Evolutionary conservation across 1,140 invertebrate genomes (phyloP).

Genomic region (Trichonephila clavipes): DNA sequence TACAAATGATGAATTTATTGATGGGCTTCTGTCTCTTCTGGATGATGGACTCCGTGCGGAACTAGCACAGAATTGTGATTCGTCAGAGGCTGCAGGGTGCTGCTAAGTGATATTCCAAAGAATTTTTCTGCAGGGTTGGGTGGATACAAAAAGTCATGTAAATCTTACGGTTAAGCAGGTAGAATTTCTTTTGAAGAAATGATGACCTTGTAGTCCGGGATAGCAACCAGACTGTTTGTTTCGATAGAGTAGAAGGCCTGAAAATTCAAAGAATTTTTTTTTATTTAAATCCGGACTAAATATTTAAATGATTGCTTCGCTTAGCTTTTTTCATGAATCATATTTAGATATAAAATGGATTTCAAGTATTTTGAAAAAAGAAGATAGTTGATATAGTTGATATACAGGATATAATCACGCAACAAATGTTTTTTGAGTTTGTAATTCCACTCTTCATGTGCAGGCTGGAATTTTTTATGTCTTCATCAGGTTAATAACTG

Average conservation of each 20-base stretch:
- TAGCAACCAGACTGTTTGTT: background rate
- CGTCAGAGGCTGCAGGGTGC: background rate
- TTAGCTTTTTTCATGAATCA: too few species aligned
- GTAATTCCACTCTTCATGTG: too few species aligned
- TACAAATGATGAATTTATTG: slow-evolving; percentile 64
- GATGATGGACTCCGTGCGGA: background rate
- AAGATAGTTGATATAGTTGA: too few species aligned
- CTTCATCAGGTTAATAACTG: too few species aligned
- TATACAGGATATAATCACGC: too few species aligned
- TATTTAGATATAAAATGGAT: too few species aligned
- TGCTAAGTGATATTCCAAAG: slow-evolving; percentile 13
- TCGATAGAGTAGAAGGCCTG: background rate
- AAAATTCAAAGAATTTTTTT: too few species aligned
- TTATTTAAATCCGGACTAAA: too few species aligned
- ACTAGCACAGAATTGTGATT: background rate
- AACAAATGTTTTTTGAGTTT: too few species aligned
- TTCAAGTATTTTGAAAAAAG: too few species aligned
- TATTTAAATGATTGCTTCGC: too few species aligned
- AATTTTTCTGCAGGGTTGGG: background rate
- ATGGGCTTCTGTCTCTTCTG: background rate
- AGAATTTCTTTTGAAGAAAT: background rate
- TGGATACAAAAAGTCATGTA: background rate
- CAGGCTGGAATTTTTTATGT: too few species aligned
- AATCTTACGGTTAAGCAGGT: background rate
- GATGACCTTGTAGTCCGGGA: background rate